Evolutionary conservation across 2,113 vertebrate genomes (phyloP), one percentile per base, ranked within the genome.

Genomic region (Daboia siamensis): DNA sequence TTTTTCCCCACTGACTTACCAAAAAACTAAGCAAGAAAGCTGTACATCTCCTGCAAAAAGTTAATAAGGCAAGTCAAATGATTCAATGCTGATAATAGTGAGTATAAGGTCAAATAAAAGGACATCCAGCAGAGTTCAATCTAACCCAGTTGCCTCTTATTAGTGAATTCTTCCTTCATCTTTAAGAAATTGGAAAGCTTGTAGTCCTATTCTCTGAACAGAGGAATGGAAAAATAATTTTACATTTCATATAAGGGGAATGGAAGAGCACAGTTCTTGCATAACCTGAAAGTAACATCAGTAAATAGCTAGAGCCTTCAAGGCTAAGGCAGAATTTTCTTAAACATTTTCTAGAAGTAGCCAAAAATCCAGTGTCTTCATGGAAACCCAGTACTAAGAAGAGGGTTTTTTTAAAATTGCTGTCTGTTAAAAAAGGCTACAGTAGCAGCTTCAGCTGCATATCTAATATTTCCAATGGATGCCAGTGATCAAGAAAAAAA

Each of bases 1-100:
- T 92, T 88, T 56, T 88, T 57, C 52, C 87, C 61, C 9, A 21
- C 61, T 92, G 86, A 92, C 87, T 46, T 88, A 46, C 33, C 21
- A n/a, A 92, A 92, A 74, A 51, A 8, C 51, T 7, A 92, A 61
- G 23, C 33, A 52, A 88, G 51, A 92, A 64, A 56, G 33, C 51
- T 56, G 51, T 91, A 39, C 46, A 52, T 91, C 91, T 91, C 56
- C 91, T 39, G 51, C 59, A 80, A 56, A 56, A 92, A 51, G 91
- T 89, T 88, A 92, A 88, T 80, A 92, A 92, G 52, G 91, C 91
- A 92, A 55, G 86, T 33, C 86, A 92, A 92, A 92, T 88, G 86
- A 92, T 92, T 61, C 86, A 46, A 56, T 54, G 54, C 51, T 88
- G 61, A 92, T 92, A 87, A 88, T 57, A 52, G 8, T 55, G 39